Conservation (phyloP, 2,888 invertebrate genomes). For the Cepaea hortensis region DNA sequence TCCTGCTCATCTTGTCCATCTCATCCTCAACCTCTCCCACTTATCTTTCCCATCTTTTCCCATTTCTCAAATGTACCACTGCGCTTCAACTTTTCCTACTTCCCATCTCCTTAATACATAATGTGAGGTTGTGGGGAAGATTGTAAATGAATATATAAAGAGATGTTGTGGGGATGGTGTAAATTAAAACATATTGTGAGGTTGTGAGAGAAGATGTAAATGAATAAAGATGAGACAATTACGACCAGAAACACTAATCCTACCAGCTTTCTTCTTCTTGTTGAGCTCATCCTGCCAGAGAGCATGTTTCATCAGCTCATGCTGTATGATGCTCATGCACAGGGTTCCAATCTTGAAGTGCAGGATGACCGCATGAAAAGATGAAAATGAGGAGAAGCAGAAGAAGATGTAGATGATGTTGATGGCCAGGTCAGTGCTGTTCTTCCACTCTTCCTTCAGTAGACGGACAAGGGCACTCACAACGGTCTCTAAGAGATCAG, state of each 20-base stretch:
- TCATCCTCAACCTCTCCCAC: too few relatives aligned
- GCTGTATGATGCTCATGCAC: constrained; percentile 96
- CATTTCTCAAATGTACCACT: too few relatives aligned
- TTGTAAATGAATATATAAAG: background rate
- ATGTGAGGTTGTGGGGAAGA: background rate
- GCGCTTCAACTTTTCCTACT: too few relatives aligned
- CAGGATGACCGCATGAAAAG: constrained; percentile 94
- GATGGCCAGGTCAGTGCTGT: constrained; percentile 95
- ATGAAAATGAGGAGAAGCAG: constrained; percentile 95
- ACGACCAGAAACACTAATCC: too few relatives aligned
- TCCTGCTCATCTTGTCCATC: too few relatives aligned
- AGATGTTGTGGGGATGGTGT: background rate
- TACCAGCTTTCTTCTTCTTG: constrained; percentile 73
- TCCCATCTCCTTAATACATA: too few relatives aligned
- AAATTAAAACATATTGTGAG: background rate
- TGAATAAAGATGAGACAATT: background rate
- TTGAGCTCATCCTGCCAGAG: constrained; percentile 84
- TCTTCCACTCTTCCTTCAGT: constrained; percentile 96
- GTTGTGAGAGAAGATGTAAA: background rate
- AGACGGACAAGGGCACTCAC: constrained; percentile 96
- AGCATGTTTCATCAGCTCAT: constrained; percentile 93
- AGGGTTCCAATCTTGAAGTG: constrained; percentile 97
- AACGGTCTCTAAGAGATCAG: constrained; percentile 82
- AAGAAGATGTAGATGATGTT: constrained; percentile 97
- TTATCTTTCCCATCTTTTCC: too few relatives aligned